Evolutionary conservation across 2,888 invertebrate species (phyloP).

Genomic region (Augochlorella aurata): DNA sequence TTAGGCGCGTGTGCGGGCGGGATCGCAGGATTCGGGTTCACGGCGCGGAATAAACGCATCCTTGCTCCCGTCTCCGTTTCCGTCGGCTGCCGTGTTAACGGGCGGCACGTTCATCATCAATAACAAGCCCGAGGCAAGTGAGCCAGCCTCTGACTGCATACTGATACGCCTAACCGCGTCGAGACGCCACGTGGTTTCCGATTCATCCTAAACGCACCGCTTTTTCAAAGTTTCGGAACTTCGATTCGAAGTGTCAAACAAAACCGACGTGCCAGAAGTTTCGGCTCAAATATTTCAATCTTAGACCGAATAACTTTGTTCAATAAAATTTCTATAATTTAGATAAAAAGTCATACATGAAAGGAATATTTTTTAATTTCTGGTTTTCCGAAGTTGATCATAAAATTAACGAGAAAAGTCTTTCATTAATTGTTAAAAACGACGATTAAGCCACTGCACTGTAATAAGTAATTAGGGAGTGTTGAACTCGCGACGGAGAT

Average conservation of each 20-base stretch:
- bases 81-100: conserved; percentile 40
- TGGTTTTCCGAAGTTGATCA: no score
- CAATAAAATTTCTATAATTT: conserved; percentile 21
- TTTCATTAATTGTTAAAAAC: no score
- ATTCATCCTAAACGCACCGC: background rate
- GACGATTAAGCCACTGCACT: no score
- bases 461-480: no score
- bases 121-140: conserved; percentile 52
- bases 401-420: no score
- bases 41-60: conserved; percentile 60
- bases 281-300: no score
- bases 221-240: background rate
- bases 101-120: conserved; percentile 59
- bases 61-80: conserved; percentile 43
- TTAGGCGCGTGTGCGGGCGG: background rate
- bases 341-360: conserved; percentile 11
- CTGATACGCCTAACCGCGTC: conserved; percentile 50
- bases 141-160: conserved; percentile 51
- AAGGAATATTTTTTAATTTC: background rate
- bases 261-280: background rate
- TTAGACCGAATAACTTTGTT: background rate
- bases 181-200: conserved; percentile 14
- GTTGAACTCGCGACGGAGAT: no score
- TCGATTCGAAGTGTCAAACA: background rate
- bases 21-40: conserved; percentile 22